These are phyloP conservation scores for Mycalesis mineus DNA, from an alignment of 2,888 invertebrate genomes.

Conservation along the genomic window DNA sequence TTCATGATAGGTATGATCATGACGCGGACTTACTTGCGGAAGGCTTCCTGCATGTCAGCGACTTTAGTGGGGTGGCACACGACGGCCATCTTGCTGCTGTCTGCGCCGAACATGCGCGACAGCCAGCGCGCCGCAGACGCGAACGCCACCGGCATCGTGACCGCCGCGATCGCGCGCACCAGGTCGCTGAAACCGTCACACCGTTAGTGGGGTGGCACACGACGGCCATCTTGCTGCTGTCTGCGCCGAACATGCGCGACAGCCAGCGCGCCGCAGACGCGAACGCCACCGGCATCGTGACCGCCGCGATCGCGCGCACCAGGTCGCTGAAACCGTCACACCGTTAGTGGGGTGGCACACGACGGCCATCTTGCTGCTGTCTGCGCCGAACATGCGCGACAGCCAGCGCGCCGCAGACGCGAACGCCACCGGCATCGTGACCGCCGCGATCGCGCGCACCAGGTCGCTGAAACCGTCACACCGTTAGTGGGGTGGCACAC, in stretches of 20 bases:
- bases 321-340: slow-evolving; percentile 64
- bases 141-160: slow-evolving; percentile 80
- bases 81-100: slow-evolving; percentile 80
- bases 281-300: slow-evolving; percentile 80
- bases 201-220: slow-evolving; percentile 91
- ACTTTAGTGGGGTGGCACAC: slow-evolving; percentile 89
- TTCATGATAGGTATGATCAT: too few relatives aligned
- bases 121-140: slow-evolving; percentile 85
- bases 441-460: slow-evolving; percentile 81
- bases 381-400: slow-evolving; percentile 81
- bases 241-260: slow-evolving; percentile 81
- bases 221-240: slow-evolving; percentile 80
- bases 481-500: slow-evolving; percentile 89
- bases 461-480: slow-evolving; percentile 64
- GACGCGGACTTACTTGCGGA: slow-evolving; percentile 79
- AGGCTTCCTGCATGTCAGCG: slow-evolving; percentile 80
- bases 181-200: slow-evolving; percentile 64
- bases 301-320: slow-evolving; percentile 81
- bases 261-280: slow-evolving; percentile 85
- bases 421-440: slow-evolving; percentile 80
- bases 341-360: slow-evolving; percentile 89
- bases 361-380: slow-evolving; percentile 80
- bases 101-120: slow-evolving; percentile 81
- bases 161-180: slow-evolving; percentile 81
- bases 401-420: slow-evolving; percentile 85